phyloP scores from a whole-genome alignment of 2,113 vertebrate species.

The Phycodurus eques region DNA sequence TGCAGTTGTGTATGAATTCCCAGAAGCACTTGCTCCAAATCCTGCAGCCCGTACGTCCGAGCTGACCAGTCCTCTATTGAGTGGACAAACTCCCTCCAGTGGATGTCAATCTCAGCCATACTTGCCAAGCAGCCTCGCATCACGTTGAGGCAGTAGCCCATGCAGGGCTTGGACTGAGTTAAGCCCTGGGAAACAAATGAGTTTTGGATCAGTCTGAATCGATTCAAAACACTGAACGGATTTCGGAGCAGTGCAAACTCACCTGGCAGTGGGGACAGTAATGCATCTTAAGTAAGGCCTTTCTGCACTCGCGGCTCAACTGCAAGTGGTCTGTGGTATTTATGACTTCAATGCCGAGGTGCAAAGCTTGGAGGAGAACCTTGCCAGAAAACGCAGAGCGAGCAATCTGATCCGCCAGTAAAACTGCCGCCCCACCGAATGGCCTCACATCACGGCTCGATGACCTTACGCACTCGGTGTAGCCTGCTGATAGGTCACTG shows the following conservation, averaged over 20 bases:
- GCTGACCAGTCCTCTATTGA: constrained; percentile 80
- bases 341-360: constrained; percentile 88
- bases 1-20: constrained; percentile 75
- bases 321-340: constrained; percentile 85
- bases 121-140: constrained; percentile 83
- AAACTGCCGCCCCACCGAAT: constrained; percentile 70
- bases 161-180: constrained; percentile 78
- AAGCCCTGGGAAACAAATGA: constrained; percentile 64
- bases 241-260: neutral
- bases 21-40: constrained; percentile 79
- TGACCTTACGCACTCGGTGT: constrained; percentile 76
- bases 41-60: constrained; percentile 69
- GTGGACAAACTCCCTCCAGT: constrained; percentile 81
- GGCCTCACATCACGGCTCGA: constrained; percentile 66
- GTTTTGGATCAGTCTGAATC: constrained; percentile 23
- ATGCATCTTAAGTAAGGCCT: constrained; percentile 82
- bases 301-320: constrained; percentile 80
- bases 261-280: constrained; percentile 85
- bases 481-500: constrained; percentile 67
- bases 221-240: constrained; percentile 24
- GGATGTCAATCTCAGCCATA: constrained; percentile 80
- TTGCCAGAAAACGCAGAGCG: constrained; percentile 72
- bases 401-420: constrained; percentile 71
- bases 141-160: constrained; percentile 88
- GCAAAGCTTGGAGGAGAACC: constrained; percentile 83